Percentiles rank a stretch among this genome's conserved stretches.
Evolutionary conservation across 2,888 invertebrate species (phyloP).

Genomic region (Hipparchia semele): DNA sequence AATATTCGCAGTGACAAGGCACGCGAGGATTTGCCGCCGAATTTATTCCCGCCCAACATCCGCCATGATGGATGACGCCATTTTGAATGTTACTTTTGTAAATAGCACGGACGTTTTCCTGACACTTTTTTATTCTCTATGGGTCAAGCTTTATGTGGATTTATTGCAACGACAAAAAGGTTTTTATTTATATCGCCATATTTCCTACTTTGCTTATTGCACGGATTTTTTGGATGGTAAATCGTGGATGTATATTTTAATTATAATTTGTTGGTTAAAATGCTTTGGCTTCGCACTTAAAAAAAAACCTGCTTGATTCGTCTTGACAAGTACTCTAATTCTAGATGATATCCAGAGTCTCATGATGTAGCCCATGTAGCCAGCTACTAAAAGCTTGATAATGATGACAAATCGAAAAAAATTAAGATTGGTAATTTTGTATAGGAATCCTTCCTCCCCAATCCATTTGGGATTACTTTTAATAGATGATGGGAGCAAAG

Average conservation of each 20-base stretch:
- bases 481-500: no score
- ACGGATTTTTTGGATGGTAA: conserved; percentile 8
- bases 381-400: no score
- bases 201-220: conserved; percentile 27
- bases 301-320: no score
- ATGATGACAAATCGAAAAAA: no score
- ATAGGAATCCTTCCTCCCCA: no score
- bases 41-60: conserved; percentile 46
- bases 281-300: no score
- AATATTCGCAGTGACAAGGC: conserved; percentile 43
- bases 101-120: conserved; percentile 46
- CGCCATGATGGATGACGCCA: conserved; percentile 56
- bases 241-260: background rate
- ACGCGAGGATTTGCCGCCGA: conserved; percentile 46
- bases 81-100: conserved; percentile 55
- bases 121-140: conserved; percentile 43
- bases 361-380: no score
- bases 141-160: conserved; percentile 40
- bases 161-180: conserved; percentile 37
- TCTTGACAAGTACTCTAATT: no score
- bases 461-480: background rate
- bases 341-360: no score
- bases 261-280: background rate
- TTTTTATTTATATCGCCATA: conserved; percentile 37
- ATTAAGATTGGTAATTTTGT: no score